A percentile compares a stretch with the other conserved stretches of the same genome.
phyloP scores from a whole-genome alignment of 1,140 invertebrate genomes.

The Drosophila navojoa region DNA sequence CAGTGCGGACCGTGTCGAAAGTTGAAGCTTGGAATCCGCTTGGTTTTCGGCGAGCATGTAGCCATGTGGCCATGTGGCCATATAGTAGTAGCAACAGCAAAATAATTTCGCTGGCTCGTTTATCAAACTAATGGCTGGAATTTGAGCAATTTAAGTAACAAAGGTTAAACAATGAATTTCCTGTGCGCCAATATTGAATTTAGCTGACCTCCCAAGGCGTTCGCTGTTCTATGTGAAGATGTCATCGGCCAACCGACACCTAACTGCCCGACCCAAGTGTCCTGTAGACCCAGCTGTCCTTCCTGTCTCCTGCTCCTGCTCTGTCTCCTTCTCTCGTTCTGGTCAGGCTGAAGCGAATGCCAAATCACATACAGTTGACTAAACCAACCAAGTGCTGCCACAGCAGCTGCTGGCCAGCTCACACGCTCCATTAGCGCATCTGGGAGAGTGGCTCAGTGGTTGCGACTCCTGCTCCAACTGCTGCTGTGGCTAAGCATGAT shows the following conservation, averaged over 20 bases:
- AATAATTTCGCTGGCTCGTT: conserved; percentile 79
- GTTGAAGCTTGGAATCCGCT: conserved; percentile 60
- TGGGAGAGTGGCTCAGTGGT: conserved; percentile 36
- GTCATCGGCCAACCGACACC: conserved; percentile 37
- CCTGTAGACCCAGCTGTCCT: not conserved
- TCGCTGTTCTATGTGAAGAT: conserved; percentile 38
- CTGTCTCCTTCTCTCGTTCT: not conserved
- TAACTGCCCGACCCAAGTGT: too few relatives aligned
- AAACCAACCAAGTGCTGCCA: conserved; percentile 57
- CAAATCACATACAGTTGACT: conserved; percentile 58
- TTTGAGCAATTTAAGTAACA: conserved; percentile 81
- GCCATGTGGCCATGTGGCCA: not conserved
- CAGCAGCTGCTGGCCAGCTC: conserved; percentile 49
- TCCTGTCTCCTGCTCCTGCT: not conserved
- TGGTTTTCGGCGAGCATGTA: conserved; percentile 3
- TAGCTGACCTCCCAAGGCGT: conserved; percentile 45
- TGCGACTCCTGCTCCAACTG: not conserved
- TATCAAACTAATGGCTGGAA: conserved; percentile 81
- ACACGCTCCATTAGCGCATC: conserved; percentile 77
- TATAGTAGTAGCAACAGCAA: conserved; percentile 59
- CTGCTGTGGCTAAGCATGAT: conserved; percentile 28
- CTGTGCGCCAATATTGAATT: conserved; percentile 72
- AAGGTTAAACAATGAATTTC: conserved; percentile 82
- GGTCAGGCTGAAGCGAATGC: conserved; percentile 1
- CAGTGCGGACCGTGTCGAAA: conserved; percentile 47